Evolutionary conservation across 2,888 invertebrate species (phyloP).

Genomic region (Drosophila pseudotakahashii): DNA sequence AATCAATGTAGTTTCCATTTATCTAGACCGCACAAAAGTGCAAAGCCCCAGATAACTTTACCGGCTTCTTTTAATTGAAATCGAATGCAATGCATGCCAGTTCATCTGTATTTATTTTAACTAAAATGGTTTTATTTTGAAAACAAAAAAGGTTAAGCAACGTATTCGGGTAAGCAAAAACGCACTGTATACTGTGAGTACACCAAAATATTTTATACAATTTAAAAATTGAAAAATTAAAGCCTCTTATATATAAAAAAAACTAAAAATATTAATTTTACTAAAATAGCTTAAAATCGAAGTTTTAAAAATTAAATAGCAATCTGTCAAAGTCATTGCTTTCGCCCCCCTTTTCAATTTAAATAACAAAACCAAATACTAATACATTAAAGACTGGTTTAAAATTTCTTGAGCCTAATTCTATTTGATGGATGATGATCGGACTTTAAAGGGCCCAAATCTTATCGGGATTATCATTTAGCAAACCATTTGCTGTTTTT

Average conservation of each 20-base stretch:
- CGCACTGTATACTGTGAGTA: too few species aligned
- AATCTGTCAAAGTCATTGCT: not conserved
- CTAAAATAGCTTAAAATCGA: too few species aligned
- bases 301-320: not conserved
- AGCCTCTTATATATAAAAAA: too few species aligned
- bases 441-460: conserved; percentile 13
- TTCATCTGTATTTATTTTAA: not conserved
- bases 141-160: too few species aligned
- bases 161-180: too few species aligned
- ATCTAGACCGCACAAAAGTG: conserved; percentile 24
- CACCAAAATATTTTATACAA: too few species aligned
- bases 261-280: too few species aligned
- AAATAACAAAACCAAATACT: too few species aligned
- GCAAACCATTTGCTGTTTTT: conserved; percentile 20
- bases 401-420: conserved; percentile 1
- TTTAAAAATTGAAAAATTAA: too few species aligned
- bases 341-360: too few species aligned
- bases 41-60: conserved; percentile 9
- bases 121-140: not conserved
- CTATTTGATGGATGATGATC: conserved; percentile 20
- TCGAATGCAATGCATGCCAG: conserved; percentile 1
- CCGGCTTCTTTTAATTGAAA: conserved; percentile 28
- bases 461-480: conserved; percentile 37
- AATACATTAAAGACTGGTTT: not conserved
- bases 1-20: conserved; percentile 24